phyloP scores from a whole-genome alignment of 2,797 vertebrate species.

The Cuculus canorus region DNA sequence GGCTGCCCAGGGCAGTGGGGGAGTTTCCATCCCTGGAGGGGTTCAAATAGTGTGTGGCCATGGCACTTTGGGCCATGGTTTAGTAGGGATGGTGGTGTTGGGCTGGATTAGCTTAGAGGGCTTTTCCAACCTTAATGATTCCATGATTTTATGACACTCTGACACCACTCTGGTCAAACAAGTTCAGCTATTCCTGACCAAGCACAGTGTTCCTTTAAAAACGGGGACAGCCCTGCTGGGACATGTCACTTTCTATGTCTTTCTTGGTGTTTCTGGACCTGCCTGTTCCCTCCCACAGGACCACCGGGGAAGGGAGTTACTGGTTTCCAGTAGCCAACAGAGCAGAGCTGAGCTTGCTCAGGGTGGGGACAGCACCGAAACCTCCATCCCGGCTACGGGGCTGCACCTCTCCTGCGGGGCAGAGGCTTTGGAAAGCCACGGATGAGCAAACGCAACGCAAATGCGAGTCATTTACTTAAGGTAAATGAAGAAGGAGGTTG shows the following conservation, averaged over 20 bases:
- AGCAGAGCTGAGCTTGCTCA: neutral
- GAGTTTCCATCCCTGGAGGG: too few species aligned
- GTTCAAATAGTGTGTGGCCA: too few species aligned
- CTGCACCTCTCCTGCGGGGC: neutral
- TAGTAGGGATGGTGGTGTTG: too few species aligned
- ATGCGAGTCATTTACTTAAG: neutral
- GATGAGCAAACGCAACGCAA: accelerated
- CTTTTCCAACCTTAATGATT: neutral
- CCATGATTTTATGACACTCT: neutral
- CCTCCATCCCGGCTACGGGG: accelerated
- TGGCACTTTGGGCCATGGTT: too few species aligned
- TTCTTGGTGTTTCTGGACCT: neutral
- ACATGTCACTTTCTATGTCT: neutral
- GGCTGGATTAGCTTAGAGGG: too few species aligned
- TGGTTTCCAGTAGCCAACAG: neutral
- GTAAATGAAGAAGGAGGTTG: neutral
- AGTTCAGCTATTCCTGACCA: neutral
- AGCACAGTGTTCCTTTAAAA: neutral
- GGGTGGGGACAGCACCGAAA: neutral
- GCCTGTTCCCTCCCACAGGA: neutral
- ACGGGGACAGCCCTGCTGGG: neutral
- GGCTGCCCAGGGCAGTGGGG: too few species aligned
- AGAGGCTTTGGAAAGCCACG: neutral
- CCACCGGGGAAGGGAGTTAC: neutral
- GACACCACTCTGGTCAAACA: neutral